These are phyloP conservation scores for Ariolimax columbianus DNA, from an alignment of 2,888 invertebrate species.

Conservation along the genomic window DNA sequence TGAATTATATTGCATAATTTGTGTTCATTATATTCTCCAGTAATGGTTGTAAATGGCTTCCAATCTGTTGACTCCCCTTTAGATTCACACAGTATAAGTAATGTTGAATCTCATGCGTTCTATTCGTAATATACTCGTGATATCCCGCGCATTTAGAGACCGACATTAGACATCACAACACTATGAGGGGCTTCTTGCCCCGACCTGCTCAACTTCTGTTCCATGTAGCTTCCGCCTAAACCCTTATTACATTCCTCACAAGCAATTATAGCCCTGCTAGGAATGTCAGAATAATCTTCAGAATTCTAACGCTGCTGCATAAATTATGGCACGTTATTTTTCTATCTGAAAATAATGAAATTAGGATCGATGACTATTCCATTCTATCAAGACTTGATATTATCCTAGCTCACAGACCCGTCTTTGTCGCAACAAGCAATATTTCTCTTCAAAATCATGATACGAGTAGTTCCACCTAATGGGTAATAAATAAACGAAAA, in stretches of 20 bases:
- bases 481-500: too few species aligned
- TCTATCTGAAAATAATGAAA: background rate
- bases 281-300: conserved; percentile 7
- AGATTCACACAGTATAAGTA: background rate
- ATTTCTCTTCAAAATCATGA: too few species aligned
- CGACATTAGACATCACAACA: background rate
- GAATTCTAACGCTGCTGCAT: conserved; percentile 24
- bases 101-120: background rate
- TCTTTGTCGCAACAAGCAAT: background rate
- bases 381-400: background rate
- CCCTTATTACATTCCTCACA: background rate
- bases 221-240: too few species aligned
- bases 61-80: background rate
- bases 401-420: background rate
- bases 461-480: too few species aligned
- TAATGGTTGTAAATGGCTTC: background rate
- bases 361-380: background rate
- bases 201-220: background rate
- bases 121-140: background rate
- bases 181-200: too few species aligned
- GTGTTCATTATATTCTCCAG: background rate
- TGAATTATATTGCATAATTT: background rate
- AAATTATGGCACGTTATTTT: conserved; percentile 23
- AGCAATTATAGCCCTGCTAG: conserved; percentile 11
- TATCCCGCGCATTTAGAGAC: background rate